Conservation (phyloP, 1,140 invertebrate genomes). For the Dolichoris vasculosae region DNA sequence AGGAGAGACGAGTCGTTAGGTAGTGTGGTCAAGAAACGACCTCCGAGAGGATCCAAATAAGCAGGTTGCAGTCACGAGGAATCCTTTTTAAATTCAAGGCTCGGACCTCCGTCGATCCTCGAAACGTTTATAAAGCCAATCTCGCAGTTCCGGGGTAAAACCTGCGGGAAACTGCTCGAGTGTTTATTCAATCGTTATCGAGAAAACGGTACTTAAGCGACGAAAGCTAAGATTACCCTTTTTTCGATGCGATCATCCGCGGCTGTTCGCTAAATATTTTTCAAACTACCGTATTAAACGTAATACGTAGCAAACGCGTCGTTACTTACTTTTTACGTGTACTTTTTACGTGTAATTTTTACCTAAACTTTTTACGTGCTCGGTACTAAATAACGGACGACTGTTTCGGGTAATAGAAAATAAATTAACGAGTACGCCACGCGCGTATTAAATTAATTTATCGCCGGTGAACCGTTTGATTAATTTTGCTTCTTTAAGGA, state of each 20-base stretch:
- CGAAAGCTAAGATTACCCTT: not conserved
- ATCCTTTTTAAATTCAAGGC: not conserved
- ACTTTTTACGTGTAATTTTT: not conserved
- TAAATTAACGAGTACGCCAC: not conserved
- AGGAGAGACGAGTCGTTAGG: not conserved
- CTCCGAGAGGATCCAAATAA: not conserved
- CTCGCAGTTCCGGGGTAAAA: not conserved
- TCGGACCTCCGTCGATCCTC: not conserved
- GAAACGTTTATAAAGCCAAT: not conserved
- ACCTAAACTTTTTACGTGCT: not conserved
- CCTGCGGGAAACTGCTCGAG: not conserved
- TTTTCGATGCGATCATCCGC: not conserved
- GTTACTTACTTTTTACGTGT: not conserved
- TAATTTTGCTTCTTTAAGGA: not conserved
- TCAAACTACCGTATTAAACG: not conserved
- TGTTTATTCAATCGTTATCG: conserved; percentile 34
- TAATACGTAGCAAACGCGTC: not conserved
- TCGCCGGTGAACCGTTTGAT: not conserved
- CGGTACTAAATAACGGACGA: not conserved
- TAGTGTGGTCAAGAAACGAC: conserved; percentile 28
- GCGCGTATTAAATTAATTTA: not conserved
- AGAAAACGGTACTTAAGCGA: not conserved
- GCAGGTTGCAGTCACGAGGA: not conserved
- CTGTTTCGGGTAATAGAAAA: not conserved
- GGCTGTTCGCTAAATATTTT: conserved; percentile 16